Conservation (phyloP, 2,888 invertebrate genomes). For the Aporophyla nigra region DNA sequence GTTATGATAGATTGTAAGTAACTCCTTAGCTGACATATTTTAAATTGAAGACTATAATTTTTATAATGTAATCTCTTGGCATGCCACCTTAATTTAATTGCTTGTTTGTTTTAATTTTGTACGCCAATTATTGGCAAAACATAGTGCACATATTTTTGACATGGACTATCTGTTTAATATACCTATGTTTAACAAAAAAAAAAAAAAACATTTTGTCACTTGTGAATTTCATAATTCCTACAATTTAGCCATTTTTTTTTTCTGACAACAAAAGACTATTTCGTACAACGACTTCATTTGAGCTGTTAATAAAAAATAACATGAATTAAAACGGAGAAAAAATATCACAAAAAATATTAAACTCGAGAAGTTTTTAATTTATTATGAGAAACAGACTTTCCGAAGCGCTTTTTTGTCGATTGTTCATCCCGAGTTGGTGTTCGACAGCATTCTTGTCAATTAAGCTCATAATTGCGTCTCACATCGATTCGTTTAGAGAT, state of each 20-base stretch:
- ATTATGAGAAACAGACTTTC: constrained; percentile 38
- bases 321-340: constrained; percentile 19
- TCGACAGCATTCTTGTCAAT: constrained; percentile 57
- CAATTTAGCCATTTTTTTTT: constrained; percentile 9
- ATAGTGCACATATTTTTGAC: too few relatives aligned
- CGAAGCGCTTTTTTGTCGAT: constrained; percentile 38
- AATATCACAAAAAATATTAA: not conserved
- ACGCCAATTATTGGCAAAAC: too few relatives aligned
- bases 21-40: too few relatives aligned
- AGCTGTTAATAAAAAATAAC: constrained; percentile 31
- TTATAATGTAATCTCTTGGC: too few relatives aligned
- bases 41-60: too few relatives aligned
- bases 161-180: too few relatives aligned
- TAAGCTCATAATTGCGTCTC: constrained; percentile 54
- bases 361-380: constrained; percentile 42
- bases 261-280: constrained; percentile 37
- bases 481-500: constrained; percentile 31
- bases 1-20: too few relatives aligned
- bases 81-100: too few relatives aligned
- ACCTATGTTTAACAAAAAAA: too few relatives aligned
- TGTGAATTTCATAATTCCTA: constrained; percentile 12
- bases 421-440: constrained; percentile 35
- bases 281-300: constrained; percentile 29
- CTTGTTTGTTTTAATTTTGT: too few relatives aligned
- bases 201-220: not conserved